phyloP scores from a whole-genome alignment of 2,888 invertebrate genomes.

The Folsomia candida region DNA sequence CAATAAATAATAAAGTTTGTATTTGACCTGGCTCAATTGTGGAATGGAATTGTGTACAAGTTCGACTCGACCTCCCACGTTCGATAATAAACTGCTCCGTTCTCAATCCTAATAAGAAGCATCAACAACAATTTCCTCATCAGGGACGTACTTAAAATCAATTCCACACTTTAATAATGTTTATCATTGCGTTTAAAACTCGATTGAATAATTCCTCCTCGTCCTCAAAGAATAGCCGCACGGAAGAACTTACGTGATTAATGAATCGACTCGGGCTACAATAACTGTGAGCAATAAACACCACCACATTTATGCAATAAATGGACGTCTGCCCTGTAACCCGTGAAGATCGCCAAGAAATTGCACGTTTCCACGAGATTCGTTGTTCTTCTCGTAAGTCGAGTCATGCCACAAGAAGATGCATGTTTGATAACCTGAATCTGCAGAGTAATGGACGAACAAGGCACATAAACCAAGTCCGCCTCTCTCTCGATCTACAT shows the following conservation, averaged over 20 bases:
- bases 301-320: not conserved
- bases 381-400: not conserved
- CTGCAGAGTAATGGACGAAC: not conserved
- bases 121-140: not conserved
- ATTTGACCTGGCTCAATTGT: not conserved
- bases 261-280: not conserved
- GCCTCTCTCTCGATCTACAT: not conserved
- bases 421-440: slow-evolving; percentile 1
- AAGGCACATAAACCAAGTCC: not conserved
- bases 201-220: not conserved
- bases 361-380: not conserved
- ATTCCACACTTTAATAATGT: not conserved
- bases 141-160: not conserved
- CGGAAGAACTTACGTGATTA: not conserved
- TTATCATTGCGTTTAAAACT: not conserved
- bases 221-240: not conserved
- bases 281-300: slow-evolving; percentile 2
- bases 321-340: not conserved
- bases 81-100: too few species aligned
- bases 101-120: too few species aligned
- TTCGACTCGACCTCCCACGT: not conserved
- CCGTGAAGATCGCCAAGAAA: not conserved
- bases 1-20: not conserved
- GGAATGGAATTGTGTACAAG: not conserved
- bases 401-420: not conserved